phyloP scores from a whole-genome alignment of 2,797 vertebrate species.

The Coranthus polyacanthus region DNA sequence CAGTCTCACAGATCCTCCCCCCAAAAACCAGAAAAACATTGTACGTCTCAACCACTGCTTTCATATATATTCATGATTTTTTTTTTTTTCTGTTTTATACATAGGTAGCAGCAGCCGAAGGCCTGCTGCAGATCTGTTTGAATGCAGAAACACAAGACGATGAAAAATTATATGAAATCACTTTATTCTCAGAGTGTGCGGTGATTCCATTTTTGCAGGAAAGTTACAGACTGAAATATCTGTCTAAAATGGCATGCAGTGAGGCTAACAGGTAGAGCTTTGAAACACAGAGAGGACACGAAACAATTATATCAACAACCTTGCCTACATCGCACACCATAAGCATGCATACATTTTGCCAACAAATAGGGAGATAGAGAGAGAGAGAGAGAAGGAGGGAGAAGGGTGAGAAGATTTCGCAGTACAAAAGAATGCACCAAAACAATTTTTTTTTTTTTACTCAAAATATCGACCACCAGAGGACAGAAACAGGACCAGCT shows the following conservation, averaged over 20 bases:
- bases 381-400: conserved; percentile 52
- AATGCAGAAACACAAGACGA: conserved; percentile 82
- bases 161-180: conserved; percentile 89
- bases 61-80: conserved; percentile 1
- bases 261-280: conserved; percentile 87
- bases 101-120: conserved; percentile 24
- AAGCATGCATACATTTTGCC: conserved; percentile 89
- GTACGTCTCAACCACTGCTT: conserved; percentile 21
- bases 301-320: conserved; percentile 84
- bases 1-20: conserved; percentile 37
- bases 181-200: conserved; percentile 90
- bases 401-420: conserved; percentile 73
- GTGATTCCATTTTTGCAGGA: conserved; percentile 94
- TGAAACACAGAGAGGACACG: conserved; percentile 87
- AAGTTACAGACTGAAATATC: conserved; percentile 87
- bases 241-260: conserved; percentile 92
- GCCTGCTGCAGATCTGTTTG: conserved; percentile 22
- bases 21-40: conserved; percentile 30
- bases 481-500: conserved; percentile 84
- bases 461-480: conserved; percentile 82
- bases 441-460: conserved; percentile 53
- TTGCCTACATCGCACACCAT: conserved; percentile 83
- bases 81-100: conserved; percentile 28
- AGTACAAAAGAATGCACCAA: conserved; percentile 85
- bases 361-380: conserved; percentile 73